Percentiles rank a stretch among this genome's conserved stretches.
Evolutionary conservation across 2,888 invertebrate species (phyloP).

Genomic region (Hirudinaria manillensis): DNA sequence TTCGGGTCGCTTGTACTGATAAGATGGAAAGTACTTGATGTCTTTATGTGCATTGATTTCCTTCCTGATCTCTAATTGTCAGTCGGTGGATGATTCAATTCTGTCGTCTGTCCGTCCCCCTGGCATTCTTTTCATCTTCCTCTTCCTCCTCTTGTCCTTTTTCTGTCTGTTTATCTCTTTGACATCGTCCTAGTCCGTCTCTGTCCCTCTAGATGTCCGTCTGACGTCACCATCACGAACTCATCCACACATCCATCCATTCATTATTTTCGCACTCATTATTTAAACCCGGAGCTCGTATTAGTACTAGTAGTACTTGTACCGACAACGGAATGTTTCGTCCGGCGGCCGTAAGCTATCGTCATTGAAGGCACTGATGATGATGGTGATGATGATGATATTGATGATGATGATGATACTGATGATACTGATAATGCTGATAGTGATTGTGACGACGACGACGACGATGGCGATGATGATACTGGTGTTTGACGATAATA

Average conservation of each 20-base stretch:
- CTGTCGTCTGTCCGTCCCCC: not conserved
- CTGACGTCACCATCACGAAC: not conserved
- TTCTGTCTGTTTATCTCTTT: not conserved
- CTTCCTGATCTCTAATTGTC: no score
- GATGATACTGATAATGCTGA: conserved; percentile 4
- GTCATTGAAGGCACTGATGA: not conserved
- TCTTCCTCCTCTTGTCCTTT: not conserved
- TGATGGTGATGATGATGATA: conserved; percentile 8
- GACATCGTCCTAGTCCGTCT: not conserved
- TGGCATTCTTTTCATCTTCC: not conserved
- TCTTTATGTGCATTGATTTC: no score
- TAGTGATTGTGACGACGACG: not conserved
- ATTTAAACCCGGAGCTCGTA: no score
- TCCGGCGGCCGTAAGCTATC: no score
- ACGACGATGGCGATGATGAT: conserved; percentile 4
- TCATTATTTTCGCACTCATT: no score
- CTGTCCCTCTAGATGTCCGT: not conserved
- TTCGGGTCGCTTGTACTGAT: conserved; percentile 3
- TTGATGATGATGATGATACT: not conserved
- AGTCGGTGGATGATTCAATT: not conserved
- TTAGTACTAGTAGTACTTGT: no score
- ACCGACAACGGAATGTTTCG: no score
- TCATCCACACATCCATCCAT: no score
- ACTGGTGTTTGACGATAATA: not conserved
- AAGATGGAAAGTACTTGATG: conserved; percentile 3